Evolutionary conservation across 2,113 vertebrate species (phyloP).

Genomic region (Cinclus mexicanus): DNA sequence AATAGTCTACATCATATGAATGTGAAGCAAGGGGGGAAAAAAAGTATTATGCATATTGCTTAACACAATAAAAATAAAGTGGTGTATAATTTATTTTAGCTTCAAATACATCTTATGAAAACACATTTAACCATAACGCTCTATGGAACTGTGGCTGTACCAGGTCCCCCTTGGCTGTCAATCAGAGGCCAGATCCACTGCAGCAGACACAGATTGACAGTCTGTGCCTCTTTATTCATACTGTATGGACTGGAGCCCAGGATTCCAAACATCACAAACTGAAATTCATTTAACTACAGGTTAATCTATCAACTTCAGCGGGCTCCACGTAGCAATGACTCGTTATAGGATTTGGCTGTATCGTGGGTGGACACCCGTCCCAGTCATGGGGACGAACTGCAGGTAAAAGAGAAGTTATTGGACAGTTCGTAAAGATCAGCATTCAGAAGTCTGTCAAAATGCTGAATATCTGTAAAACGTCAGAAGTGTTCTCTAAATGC

Average conservation of each 20-base stretch:
- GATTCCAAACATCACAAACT: not conserved
- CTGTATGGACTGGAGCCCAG: not conserved
- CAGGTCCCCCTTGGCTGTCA: not conserved
- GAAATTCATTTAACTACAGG: not conserved
- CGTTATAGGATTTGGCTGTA: not conserved
- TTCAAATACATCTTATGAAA: slow-evolving; percentile 28
- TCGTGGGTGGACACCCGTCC: not conserved
- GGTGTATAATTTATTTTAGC: slow-evolving; percentile 2
- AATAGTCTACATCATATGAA: slow-evolving; percentile 3
- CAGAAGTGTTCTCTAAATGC: not conserved
- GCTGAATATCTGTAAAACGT: not conserved
- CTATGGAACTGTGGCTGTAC: not conserved
- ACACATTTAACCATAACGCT: not conserved
- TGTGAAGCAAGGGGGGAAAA: not conserved
- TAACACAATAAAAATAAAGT: slow-evolving; percentile 54
- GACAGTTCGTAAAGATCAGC: not conserved
- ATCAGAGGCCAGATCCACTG: not conserved
- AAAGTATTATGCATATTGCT: not conserved
- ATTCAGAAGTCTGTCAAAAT: not conserved
- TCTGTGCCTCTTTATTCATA: not conserved
- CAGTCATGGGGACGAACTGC: not conserved
- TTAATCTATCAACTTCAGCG: not conserved
- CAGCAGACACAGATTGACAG: not conserved
- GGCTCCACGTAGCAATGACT: not conserved
- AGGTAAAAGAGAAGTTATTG: not conserved